These are phyloP conservation scores for Ochlodes sylvanus DNA, from an alignment of 2,888 invertebrate genomes.

Conservation along the genomic window DNA sequence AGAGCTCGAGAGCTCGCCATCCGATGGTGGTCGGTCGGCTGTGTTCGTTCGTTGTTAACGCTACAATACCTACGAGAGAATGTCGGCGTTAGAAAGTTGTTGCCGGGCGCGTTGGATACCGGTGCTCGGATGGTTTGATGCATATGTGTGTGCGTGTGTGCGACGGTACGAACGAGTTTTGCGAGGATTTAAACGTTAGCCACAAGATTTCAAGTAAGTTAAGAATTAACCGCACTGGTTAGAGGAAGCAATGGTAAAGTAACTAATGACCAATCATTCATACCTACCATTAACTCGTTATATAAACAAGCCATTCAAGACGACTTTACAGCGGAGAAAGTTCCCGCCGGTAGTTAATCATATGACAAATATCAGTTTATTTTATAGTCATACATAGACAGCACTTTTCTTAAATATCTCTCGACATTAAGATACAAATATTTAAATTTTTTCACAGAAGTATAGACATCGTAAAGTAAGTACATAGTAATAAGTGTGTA, in stretches of 20 bases:
- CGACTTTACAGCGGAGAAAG: too few species aligned
- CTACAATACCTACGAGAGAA: constrained; percentile 16
- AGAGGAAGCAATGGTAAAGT: not conserved
- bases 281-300: too few species aligned
- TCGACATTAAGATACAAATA: too few species aligned
- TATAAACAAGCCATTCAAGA: too few species aligned
- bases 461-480: too few species aligned
- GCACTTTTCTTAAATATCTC: too few species aligned
- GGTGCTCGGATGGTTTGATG: not conserved
- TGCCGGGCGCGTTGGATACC: constrained; percentile 16
- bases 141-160: not conserved
- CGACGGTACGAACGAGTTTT: constrained; percentile 3
- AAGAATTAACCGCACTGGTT: not conserved
- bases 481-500: too few species aligned
- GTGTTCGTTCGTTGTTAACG: constrained; percentile 8
- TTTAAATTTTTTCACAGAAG: too few species aligned
- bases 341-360: too few species aligned
- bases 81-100: constrained; percentile 44
- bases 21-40: constrained; percentile 4
- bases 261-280: too few species aligned
- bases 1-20: constrained; percentile 41
- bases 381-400: too few species aligned
- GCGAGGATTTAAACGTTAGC: not conserved
- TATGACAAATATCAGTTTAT: too few species aligned
- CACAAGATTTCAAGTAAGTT: constrained; percentile 1